Evolutionary conservation across 2,888 invertebrate genomes (phyloP).

Genomic region (Macrosiphum euphorbiae): DNA sequence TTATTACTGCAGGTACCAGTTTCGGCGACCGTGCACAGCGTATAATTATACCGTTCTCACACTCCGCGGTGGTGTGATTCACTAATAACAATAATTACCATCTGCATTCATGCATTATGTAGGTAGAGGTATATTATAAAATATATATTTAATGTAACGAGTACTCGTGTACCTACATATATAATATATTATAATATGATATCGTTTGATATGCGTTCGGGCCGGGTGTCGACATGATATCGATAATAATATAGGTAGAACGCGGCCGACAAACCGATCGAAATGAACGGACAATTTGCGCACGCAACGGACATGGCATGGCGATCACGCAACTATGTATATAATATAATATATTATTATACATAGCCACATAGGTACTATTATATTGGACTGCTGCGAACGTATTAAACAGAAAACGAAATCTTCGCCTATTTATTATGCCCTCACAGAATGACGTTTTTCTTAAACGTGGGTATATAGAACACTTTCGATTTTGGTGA

Average conservation of each 20-base stretch:
- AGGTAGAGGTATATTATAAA: not conserved
- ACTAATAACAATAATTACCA: constrained; percentile 7
- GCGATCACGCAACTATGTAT: not conserved
- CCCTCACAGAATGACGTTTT: not conserved
- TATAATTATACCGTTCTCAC: constrained; percentile 17
- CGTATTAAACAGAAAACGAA: not conserved
- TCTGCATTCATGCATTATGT: not conserved
- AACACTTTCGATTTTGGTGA: not conserved
- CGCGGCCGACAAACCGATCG: constrained; percentile 1
- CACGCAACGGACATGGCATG: not conserved
- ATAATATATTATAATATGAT: not conserved
- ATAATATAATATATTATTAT: not conserved
- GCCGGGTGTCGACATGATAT: constrained; percentile 2
- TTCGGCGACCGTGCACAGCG: not conserved
- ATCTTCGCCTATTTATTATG: not conserved
- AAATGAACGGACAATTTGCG: not conserved
- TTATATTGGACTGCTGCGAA: not conserved
- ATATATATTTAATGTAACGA: not conserved
- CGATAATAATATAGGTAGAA: constrained; percentile 4
- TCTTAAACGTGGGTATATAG: not conserved
- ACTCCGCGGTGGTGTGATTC: constrained; percentile 13
- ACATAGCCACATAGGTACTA: not conserved
- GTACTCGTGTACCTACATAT: not conserved
- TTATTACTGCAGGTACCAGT: not conserved
- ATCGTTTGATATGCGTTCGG: not conserved